Conservation (phyloP, 2,888 invertebrate species). For the Synergus itoensis region DNA sequence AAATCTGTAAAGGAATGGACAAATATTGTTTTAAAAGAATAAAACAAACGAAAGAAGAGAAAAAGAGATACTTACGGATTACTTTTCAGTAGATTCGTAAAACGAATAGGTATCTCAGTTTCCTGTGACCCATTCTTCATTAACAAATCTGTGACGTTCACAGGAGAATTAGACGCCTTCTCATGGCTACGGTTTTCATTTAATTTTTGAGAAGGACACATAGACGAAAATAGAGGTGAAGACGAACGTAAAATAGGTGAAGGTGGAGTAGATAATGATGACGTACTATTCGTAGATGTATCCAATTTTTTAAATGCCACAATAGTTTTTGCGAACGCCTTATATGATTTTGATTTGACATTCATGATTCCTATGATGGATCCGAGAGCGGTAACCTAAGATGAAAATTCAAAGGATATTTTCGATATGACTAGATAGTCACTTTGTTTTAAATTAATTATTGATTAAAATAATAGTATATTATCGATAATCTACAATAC, state of each 20-base stretch:
- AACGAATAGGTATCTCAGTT: constrained; percentile 54
- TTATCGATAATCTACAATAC: constrained; percentile 42
- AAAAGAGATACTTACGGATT: not conserved
- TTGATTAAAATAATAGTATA: constrained; percentile 21
- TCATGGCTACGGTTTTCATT: constrained; percentile 32
- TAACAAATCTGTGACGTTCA: constrained; percentile 60
- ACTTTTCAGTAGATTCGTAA: not conserved
- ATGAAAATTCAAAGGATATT: constrained; percentile 43
- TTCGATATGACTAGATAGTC: no score
- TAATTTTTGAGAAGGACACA: constrained; percentile 40
- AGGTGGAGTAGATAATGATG: constrained; percentile 42
- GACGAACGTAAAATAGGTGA: not conserved
- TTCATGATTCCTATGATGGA: constrained; percentile 65
- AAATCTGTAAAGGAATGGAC: not conserved
- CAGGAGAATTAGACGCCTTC: constrained; percentile 53
- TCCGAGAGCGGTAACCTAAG: constrained; percentile 65
- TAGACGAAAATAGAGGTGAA: constrained; percentile 14
- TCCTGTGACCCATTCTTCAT: constrained; percentile 53
- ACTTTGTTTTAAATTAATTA: constrained; percentile 30
- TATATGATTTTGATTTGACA: constrained; percentile 58
- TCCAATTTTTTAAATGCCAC: constrained; percentile 73
- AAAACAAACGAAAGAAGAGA: not conserved
- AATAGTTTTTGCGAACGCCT: constrained; percentile 50
- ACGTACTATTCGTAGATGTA: constrained; percentile 49
- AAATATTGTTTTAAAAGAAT: not conserved